Percentiles rank a stretch among this genome's conserved stretches.
Conservation (phyloP, 2,797 vertebrate genomes). For the Triplophysa bombifrons region DNA sequence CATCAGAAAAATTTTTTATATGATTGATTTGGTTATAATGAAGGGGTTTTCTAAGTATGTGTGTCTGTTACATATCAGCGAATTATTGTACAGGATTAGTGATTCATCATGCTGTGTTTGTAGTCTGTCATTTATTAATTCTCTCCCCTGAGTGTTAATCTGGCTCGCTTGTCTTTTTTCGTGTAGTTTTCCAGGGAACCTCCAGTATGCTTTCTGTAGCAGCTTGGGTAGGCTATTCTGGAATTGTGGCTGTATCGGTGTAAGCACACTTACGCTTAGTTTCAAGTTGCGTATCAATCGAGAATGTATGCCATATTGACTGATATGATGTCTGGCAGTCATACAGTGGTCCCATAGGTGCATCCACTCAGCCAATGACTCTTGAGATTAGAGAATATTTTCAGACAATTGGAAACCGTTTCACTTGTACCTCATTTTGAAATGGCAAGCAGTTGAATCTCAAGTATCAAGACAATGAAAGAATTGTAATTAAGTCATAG, state of each 20-base stretch:
- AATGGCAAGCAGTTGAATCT: not conserved
- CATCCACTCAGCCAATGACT: slow-evolving; percentile 66
- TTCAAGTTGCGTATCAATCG: slow-evolving; percentile 23
- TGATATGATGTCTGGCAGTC: slow-evolving; percentile 41
- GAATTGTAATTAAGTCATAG: not conserved
- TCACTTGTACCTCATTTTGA: slow-evolving; percentile 23
- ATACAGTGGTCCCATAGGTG: slow-evolving; percentile 68
- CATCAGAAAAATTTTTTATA: slow-evolving; percentile 6
- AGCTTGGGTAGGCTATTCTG: slow-evolving; percentile 67
- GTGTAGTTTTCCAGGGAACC: slow-evolving; percentile 54
- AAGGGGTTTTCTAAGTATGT: slow-evolving; percentile 11
- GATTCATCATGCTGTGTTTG: slow-evolving; percentile 51
- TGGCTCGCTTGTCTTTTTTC: slow-evolving; percentile 35
- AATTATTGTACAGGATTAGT: slow-evolving; percentile 32
- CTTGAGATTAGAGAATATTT: slow-evolving; percentile 40
- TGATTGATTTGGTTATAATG: slow-evolving; percentile 24
- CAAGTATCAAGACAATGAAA: too few relatives aligned
- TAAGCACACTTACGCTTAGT: not conserved
- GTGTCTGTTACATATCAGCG: slow-evolving; percentile 28
- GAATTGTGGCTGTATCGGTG: slow-evolving; percentile 58
- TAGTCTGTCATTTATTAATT: slow-evolving; percentile 44
- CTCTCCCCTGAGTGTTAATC: slow-evolving; percentile 33
- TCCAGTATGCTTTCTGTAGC: slow-evolving; percentile 35
- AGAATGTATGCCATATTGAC: slow-evolving; percentile 10
- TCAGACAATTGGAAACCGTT: slow-evolving; percentile 56